Conservation (phyloP, 2,888 invertebrate genomes). For the Caenorhabditis plicata region DNA sequence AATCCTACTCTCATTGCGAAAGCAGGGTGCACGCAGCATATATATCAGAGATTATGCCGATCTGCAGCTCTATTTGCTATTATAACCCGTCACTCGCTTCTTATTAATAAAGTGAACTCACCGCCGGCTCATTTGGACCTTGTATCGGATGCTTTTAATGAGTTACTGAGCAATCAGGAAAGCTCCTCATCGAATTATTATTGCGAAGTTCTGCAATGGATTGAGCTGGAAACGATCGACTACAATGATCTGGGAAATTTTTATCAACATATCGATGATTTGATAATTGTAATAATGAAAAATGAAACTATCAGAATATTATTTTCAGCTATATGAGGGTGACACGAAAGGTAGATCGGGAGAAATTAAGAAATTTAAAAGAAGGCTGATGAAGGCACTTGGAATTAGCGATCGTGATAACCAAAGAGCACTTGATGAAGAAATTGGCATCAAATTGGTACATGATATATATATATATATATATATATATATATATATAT, state of each 20-base stretch:
- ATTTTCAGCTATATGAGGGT: background rate
- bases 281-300: background rate
- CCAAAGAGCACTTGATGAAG: background rate
- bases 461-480: too few relatives aligned
- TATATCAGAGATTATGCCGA: conserved; percentile 7
- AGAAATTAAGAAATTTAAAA: background rate
- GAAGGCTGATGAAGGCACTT: background rate
- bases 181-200: conserved; percentile 1
- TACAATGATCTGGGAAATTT: background rate
- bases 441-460: too few relatives aligned
- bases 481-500: too few relatives aligned
- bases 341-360: background rate
- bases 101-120: background rate
- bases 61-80: conserved; percentile 9
- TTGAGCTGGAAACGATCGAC: background rate
- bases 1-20: background rate
- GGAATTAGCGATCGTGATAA: background rate
- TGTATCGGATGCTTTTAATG: background rate
- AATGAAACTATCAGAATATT: too few relatives aligned
- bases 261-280: background rate
- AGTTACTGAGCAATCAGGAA: background rate
- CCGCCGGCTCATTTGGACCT: background rate
- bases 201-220: background rate
- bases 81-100: conserved; percentile 10
- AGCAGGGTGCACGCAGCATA: background rate